phyloP scores from a whole-genome alignment of 1,140 invertebrate genomes.

The Prorops nasuta region DNA sequence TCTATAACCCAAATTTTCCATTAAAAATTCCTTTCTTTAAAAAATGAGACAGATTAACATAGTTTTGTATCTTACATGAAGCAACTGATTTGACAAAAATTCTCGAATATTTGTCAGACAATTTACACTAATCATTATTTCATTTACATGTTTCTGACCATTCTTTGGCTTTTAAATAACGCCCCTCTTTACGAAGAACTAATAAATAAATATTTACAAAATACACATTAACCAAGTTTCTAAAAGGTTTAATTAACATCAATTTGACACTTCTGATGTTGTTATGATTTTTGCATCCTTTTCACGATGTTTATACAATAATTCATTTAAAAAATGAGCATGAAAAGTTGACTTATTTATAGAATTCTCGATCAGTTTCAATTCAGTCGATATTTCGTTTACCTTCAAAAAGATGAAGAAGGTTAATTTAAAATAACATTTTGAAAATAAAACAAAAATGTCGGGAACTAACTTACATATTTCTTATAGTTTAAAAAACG shows the following conservation, averaged over 20 bases:
- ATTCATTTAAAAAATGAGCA: slow-evolving; percentile 45
- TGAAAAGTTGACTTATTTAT: slow-evolving; percentile 53
- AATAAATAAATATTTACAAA: too few relatives aligned
- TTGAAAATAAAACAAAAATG: not conserved
- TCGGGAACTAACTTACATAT: slow-evolving; percentile 45
- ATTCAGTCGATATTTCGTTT: slow-evolving; percentile 53
- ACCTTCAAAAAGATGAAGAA: slow-evolving; percentile 43
- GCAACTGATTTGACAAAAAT: too few relatives aligned
- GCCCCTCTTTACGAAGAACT: too few relatives aligned
- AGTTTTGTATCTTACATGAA: too few relatives aligned
- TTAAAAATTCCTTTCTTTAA: too few relatives aligned
- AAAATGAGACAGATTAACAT: too few relatives aligned
- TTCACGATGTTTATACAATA: slow-evolving; percentile 38
- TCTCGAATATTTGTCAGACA: not conserved
- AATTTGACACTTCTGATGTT: not conserved
- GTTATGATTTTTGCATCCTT: slow-evolving; percentile 36
- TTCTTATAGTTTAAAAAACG: slow-evolving; percentile 51
- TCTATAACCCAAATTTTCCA: too few relatives aligned
- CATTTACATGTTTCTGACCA: not conserved
- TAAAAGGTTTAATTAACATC: slow-evolving; percentile 13
- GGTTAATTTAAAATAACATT: not conserved
- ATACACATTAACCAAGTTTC: too few relatives aligned
- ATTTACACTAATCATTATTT: not conserved
- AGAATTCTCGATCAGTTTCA: slow-evolving; percentile 52
- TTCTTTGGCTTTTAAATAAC: slow-evolving; percentile 4